A percentile compares a stretch with the other conserved stretches of the same genome.
Evolutionary conservation across 2,113 vertebrate genomes (phyloP).

Genomic region (Pandion haliaetus): DNA sequence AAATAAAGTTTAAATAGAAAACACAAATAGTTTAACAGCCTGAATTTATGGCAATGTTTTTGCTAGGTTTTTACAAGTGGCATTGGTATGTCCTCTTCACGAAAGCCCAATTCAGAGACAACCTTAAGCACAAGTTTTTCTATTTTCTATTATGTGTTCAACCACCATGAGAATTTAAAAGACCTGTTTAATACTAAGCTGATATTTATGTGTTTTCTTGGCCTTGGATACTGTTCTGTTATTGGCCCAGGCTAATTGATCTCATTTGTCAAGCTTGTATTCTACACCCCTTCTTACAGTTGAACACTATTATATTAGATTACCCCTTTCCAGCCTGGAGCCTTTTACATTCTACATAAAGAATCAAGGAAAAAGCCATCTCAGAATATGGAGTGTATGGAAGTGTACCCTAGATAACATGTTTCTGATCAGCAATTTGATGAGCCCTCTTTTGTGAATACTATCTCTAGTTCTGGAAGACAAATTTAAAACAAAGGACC

Average conservation of each 20-base stretch:
- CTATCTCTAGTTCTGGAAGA: not conserved
- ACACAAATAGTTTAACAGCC: not conserved
- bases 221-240: not conserved
- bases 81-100: not conserved
- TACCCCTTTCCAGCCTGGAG: not conserved
- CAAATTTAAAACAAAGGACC: not conserved
- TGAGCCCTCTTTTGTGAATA: not conserved
- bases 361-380: not conserved
- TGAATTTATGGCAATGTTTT: not conserved
- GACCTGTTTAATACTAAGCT: not conserved
- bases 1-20: conserved; percentile 20
- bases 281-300: not conserved
- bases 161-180: not conserved
- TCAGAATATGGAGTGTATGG: not conserved
- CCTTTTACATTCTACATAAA: not conserved
- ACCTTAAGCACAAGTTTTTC: not conserved
- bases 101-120: not conserved
- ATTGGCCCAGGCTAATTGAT: not conserved
- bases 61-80: not conserved
- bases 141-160: not conserved
- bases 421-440: not conserved
- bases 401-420: not conserved
- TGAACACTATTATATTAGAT: not conserved
- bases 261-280: not conserved
- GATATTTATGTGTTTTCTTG: not conserved